These are phyloP conservation scores for Takifugu ocellatus DNA, from an alignment of 2,797 vertebrate genomes.

Conservation along the genomic window DNA sequence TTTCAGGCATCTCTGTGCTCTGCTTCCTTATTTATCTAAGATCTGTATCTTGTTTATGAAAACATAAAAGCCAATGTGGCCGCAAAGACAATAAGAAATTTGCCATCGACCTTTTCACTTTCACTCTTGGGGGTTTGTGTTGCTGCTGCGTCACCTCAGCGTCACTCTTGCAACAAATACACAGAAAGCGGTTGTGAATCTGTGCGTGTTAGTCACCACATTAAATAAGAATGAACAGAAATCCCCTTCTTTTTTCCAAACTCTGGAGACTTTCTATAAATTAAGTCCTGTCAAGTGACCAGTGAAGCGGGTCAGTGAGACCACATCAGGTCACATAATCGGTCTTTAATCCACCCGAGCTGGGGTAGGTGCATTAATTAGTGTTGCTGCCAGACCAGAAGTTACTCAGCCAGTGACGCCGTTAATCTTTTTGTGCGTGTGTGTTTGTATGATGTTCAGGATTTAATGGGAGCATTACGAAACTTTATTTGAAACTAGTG, in stretches of 20 bases:
- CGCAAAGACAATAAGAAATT: too few species aligned
- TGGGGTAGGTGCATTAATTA: conserved; percentile 41
- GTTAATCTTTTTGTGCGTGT: conserved; percentile 34
- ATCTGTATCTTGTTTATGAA: conserved; percentile 20
- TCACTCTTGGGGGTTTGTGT: conserved; percentile 11
- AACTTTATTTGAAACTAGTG: too few species aligned
- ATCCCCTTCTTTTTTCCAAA: background rate
- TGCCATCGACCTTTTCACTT: conserved; percentile 9
- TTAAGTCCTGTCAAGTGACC: conserved; percentile 20
- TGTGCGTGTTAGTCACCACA: too few species aligned
- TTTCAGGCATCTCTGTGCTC: too few species aligned
- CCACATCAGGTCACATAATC: conserved; percentile 53
- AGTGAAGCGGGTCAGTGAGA: conserved; percentile 22
- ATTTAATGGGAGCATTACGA: conserved; percentile 3
- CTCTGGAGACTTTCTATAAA: conserved; percentile 2
- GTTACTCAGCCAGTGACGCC: conserved; percentile 48
- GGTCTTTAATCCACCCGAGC: conserved; percentile 36
- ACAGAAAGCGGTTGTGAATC: too few species aligned
- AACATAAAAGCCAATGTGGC: conserved; percentile 19
- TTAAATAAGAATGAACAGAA: too few species aligned
- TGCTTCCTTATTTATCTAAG: conserved; percentile 49
- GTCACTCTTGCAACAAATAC: background rate
- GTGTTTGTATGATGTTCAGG: conserved; percentile 24
- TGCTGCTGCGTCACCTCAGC: too few species aligned
- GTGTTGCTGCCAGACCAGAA: conserved; percentile 36